Evolutionary conservation across 2,888 invertebrate genomes (phyloP).

Genomic region (Lasioglossum leucozonium): DNA sequence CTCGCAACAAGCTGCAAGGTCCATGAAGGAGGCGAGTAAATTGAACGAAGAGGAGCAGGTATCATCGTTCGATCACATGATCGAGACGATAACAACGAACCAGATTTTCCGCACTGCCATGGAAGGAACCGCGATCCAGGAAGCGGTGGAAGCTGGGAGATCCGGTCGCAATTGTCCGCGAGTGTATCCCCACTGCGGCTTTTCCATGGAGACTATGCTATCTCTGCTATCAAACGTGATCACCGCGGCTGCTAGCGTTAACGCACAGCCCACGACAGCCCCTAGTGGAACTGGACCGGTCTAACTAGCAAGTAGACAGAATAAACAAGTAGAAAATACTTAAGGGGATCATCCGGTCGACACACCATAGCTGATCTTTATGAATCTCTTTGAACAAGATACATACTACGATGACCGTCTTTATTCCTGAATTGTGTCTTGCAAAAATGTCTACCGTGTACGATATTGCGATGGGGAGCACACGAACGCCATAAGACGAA

Average conservation of each 20-base stretch:
- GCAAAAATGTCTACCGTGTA: background rate
- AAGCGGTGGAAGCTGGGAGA: slow-evolving; percentile 85
- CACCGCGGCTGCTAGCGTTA: slow-evolving; percentile 63
- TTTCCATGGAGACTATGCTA: slow-evolving; percentile 82
- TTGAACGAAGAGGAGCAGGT: slow-evolving; percentile 65
- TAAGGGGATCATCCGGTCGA: background rate
- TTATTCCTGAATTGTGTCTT: background rate
- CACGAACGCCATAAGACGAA: slow-evolving; percentile 1
- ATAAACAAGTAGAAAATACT: background rate
- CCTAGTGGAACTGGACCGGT: slow-evolving; percentile 60
- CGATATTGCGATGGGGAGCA: background rate
- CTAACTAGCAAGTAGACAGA: slow-evolving; percentile 26
- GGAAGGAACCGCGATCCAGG: slow-evolving; percentile 86
- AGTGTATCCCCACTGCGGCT: slow-evolving; percentile 85
- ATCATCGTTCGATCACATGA: slow-evolving; percentile 77
- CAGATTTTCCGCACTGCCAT: slow-evolving; percentile 82
- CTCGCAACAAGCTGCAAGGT: slow-evolving; percentile 87
- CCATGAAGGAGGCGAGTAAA: slow-evolving; percentile 68
- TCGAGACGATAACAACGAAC: slow-evolving; percentile 80
- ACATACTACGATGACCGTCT: background rate
- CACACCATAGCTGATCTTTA: background rate
- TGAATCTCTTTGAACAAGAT: background rate
- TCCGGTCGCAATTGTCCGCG: slow-evolving; percentile 83
- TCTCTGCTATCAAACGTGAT: slow-evolving; percentile 78
- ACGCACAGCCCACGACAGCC: slow-evolving; percentile 43